Conservation (phyloP, 1,140 invertebrate species). For the Andricus grossulariae region DNA sequence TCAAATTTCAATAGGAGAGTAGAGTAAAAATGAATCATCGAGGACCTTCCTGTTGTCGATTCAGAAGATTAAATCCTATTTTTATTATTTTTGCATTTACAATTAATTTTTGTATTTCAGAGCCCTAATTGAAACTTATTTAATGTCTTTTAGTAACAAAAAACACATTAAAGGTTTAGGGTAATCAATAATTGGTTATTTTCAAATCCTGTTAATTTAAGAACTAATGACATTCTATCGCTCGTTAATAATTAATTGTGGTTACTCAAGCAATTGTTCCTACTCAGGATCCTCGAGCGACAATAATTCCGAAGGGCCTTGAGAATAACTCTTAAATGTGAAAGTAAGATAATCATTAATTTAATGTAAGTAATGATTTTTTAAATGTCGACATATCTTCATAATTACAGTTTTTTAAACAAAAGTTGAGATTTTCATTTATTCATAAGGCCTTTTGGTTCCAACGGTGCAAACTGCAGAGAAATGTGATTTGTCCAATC, state of each 20-base stretch:
- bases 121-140: too few relatives aligned
- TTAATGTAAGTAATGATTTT: neutral
- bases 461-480: neutral
- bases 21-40: too few relatives aligned
- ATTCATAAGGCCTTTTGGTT: slow-evolving; percentile 23
- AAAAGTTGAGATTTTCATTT: neutral
- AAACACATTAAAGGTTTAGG: too few relatives aligned
- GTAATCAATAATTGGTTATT: neutral
- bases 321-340: slow-evolving; percentile 5
- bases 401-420: neutral
- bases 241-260: neutral
- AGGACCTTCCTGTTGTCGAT: too few relatives aligned
- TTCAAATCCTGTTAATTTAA: neutral
- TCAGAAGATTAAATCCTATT: too few relatives aligned
- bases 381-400: neutral
- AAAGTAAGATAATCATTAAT: neutral
- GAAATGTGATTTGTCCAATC: slow-evolving; percentile 19
- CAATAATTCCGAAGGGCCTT: slow-evolving; percentile 30
- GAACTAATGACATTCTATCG: neutral
- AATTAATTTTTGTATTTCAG: too few relatives aligned
- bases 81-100: too few relatives aligned
- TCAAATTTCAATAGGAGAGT: too few relatives aligned
- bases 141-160: too few relatives aligned
- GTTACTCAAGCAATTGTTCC: slow-evolving; percentile 16
- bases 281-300: slow-evolving; percentile 12